These are phyloP conservation scores for Eremobia ochroleuca DNA, from an alignment of 2,888 invertebrate genomes.

Conservation along the genomic window DNA sequence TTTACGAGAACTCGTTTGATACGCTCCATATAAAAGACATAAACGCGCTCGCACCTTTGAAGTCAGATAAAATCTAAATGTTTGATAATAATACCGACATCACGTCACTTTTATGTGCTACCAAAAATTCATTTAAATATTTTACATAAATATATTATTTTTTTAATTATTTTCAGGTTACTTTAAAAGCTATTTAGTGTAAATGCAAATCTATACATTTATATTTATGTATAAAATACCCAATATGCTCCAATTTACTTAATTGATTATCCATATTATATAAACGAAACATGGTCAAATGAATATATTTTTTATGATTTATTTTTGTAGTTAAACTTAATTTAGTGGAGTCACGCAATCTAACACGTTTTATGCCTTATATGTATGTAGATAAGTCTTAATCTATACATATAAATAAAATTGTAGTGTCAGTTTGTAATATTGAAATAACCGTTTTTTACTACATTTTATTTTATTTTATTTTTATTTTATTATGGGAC, in stretches of 20 bases:
- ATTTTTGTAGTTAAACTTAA: not conserved
- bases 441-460: too few species aligned
- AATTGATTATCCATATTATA: slow-evolving; percentile 27
- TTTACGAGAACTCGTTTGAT: slow-evolving; percentile 67
- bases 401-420: too few species aligned
- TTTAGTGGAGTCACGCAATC: not conserved
- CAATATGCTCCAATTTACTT: slow-evolving; percentile 4
- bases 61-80: slow-evolving; percentile 4
- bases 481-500: too few species aligned
- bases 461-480: too few species aligned
- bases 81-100: slow-evolving; percentile 12
- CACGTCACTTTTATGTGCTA: slow-evolving; percentile 6
- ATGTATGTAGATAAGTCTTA: too few species aligned
- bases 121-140: not conserved
- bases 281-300: not conserved
- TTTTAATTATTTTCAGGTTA: not conserved
- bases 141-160: slow-evolving; percentile 15
- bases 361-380: not conserved
- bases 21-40: slow-evolving; percentile 82
- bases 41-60: slow-evolving; percentile 73
- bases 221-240: slow-evolving; percentile 1
- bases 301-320: slow-evolving; percentile 3
- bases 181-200: slow-evolving; percentile 53
- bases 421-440: too few species aligned
- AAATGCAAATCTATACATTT: slow-evolving; percentile 44